These are phyloP conservation scores for Montipora capricornis DNA, from an alignment of 64 coral and sea anemone genomes.

Conservation along the genomic window DNA sequence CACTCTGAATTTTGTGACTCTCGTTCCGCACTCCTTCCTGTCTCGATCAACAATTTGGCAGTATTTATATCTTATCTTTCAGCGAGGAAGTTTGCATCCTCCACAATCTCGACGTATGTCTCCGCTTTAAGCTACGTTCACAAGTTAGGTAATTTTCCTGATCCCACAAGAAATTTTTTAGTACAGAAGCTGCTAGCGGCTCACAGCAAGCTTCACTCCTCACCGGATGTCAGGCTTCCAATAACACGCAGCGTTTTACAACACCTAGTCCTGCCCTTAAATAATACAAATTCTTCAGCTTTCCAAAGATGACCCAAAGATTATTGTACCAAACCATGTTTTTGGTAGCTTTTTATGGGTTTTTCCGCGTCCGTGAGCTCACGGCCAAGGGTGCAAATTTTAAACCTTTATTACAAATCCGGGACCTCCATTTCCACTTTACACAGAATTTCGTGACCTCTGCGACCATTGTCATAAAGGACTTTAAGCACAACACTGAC, in stretches of 20 bases:
- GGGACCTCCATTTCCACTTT: not conserved
- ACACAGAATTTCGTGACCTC: not conserved
- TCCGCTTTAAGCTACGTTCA: not conserved
- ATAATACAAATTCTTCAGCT: not conserved
- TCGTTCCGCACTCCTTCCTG: not conserved
- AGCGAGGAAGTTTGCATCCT: not conserved
- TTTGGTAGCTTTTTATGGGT: conserved; percentile 28
- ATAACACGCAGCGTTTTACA: conserved; percentile 1
- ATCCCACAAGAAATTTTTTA: not conserved
- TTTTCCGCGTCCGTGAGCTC: conserved; percentile 35
- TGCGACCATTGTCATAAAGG: not conserved
- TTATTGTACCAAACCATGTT: not conserved
- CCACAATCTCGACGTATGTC: not conserved
- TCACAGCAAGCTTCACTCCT: not conserved
- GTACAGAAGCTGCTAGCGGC: conserved; percentile 5
- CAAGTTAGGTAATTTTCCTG: not conserved
- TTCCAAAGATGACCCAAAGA: not conserved
- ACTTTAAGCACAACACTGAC: not conserved
- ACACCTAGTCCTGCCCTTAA: not conserved
- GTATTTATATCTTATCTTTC: not conserved
- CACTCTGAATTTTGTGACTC: not conserved
- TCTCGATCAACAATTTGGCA: not conserved
- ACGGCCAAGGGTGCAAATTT: conserved; percentile 6
- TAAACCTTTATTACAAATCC: not conserved
- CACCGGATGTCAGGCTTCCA: not conserved